Conservation (phyloP, 2,113 vertebrate genomes). For the Naja naja region DNA sequence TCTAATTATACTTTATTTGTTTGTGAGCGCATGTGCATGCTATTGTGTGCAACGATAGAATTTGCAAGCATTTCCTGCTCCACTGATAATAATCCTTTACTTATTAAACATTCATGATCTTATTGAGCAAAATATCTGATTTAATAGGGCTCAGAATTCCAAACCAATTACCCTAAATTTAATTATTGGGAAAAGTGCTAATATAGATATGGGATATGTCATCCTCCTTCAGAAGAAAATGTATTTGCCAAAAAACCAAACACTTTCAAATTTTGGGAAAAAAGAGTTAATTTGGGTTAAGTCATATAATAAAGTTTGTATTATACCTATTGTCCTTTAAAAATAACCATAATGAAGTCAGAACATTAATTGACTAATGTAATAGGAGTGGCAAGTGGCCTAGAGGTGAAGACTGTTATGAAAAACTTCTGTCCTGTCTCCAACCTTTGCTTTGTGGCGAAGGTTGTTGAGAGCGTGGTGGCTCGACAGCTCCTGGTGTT, state of each 20-base stretch:
- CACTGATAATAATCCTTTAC: neutral
- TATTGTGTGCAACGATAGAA: neutral
- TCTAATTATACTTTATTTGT: neutral
- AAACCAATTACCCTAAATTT: neutral
- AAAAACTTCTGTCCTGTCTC: no score
- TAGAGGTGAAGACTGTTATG: no score
- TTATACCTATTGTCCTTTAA: neutral
- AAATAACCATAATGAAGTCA: neutral
- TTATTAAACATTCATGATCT: neutral
- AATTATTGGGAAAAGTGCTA: neutral
- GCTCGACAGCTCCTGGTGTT: no score
- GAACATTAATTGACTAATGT: neutral
- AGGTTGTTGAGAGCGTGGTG: no score
- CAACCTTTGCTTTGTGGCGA: no score
- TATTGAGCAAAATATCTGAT: neutral
- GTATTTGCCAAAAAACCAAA: neutral
- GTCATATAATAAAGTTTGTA: neutral
- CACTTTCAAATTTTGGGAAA: neutral
- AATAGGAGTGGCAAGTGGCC: no score
- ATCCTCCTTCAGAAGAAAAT: neutral
- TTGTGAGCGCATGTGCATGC: neutral
- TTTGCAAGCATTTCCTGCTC: constrained; percentile 2
- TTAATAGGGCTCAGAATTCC: neutral
- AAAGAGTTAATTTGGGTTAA: neutral
- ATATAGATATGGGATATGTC: neutral